Percentiles rank a stretch among this genome's conserved stretches.
These are phyloP conservation scores for Meriones psammophilus DNA, from an alignment of 2,797 vertebrate species.

Conservation along the genomic window DNA sequence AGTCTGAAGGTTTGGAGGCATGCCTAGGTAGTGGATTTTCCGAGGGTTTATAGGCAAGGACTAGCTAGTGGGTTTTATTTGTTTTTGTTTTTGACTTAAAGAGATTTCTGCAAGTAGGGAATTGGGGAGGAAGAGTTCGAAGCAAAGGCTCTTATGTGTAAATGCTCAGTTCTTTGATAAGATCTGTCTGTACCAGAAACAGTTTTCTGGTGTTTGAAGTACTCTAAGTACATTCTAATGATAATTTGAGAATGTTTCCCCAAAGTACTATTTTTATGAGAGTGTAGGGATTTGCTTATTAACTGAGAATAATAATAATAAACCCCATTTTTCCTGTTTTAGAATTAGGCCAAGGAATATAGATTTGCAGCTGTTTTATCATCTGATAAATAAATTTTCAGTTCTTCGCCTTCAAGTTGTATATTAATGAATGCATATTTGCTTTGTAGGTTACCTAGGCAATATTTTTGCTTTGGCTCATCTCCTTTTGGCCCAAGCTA, in stretches of 20 bases:
- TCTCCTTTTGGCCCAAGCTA: background rate
- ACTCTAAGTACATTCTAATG: background rate
- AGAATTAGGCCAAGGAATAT: slow-evolving; percentile 19
- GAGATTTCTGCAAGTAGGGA: background rate
- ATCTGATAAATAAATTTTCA: background rate
- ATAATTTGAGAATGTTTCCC: slow-evolving; percentile 46
- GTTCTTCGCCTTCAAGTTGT: background rate
- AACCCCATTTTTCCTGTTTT: background rate
- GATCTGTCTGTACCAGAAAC: background rate
- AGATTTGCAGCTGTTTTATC: slow-evolving; percentile 2
- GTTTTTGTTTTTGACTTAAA: background rate
- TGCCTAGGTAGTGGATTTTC: background rate
- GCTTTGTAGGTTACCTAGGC: background rate
- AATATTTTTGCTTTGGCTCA: background rate
- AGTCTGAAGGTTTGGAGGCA: background rate
- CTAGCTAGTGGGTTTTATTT: background rate
- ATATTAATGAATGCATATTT: background rate
- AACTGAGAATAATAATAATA: slow-evolving; percentile 22
- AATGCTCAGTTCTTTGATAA: background rate
- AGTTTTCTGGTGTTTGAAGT: slow-evolving; percentile 19
- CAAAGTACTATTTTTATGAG: slow-evolving; percentile 4
- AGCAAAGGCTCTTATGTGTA: background rate
- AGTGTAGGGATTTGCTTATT: slow-evolving; percentile 25
- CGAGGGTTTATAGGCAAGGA: background rate
- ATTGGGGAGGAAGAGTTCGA: background rate